A percentile compares a stretch with the other conserved stretches of the same genome.
Conservation (phyloP, 2,113 vertebrate species). For the Planiliza haematocheilus region DNA sequence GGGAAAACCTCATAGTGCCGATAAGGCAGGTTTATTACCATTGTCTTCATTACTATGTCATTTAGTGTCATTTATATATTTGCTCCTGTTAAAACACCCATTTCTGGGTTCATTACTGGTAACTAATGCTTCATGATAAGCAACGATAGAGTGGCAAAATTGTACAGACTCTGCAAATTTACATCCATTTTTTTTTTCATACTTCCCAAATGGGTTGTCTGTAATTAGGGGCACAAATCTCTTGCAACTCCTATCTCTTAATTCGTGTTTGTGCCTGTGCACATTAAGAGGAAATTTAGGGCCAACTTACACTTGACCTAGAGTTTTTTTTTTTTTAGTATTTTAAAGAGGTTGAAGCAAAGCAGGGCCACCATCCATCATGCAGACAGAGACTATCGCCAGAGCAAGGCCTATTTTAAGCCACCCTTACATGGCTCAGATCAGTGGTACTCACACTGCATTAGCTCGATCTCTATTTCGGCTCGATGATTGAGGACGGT, state of each 20-base stretch:
- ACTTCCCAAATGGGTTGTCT: not conserved
- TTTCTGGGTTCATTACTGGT: conserved; percentile 13
- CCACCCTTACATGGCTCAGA: conserved; percentile 52
- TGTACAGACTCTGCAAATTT: not conserved
- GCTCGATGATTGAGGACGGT: conserved; percentile 3
- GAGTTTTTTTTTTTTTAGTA: conserved; percentile 40
- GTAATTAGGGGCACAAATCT: not conserved
- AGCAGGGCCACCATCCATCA: conserved; percentile 73
- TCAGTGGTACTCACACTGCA: conserved; percentile 6
- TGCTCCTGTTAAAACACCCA: conserved; percentile 14
- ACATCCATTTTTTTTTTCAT: not conserved
- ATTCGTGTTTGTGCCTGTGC: conserved; percentile 45
- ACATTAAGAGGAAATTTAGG: conserved; percentile 5
- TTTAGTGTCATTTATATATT: conserved; percentile 4
- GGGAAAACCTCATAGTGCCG: conserved; percentile 5
- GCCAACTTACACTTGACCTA: conserved; percentile 56
- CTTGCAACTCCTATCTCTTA: conserved; percentile 7
- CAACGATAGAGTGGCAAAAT: conserved; percentile 4
- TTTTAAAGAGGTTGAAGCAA: conserved; percentile 60
- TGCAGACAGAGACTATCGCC: conserved; percentile 56
- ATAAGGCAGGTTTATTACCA: conserved; percentile 21
- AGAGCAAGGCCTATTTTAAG: conserved; percentile 67
- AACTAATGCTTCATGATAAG: conserved; percentile 10
- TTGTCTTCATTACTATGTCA: conserved; percentile 9
- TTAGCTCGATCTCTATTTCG: conserved; percentile 30